Base-by-base conservation (phyloP, 1,140 invertebrate genomes). In the Drosophila micromelanica region DNA sequence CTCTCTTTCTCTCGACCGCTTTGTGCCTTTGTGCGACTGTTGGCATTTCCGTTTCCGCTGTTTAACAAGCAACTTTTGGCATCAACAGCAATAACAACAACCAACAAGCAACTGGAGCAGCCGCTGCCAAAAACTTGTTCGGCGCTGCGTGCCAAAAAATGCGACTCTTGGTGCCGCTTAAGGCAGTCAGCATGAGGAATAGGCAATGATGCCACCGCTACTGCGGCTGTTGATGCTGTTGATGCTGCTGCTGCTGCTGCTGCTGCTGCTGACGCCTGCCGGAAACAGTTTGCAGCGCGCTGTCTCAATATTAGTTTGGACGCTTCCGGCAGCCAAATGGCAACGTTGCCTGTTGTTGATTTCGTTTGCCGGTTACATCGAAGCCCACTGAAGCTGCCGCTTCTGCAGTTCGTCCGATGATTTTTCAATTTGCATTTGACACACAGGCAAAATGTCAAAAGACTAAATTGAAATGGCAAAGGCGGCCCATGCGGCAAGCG, bases 381-480 rank as follows among this genome's bases (percentile, higher is more conserved):
- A 20, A 27, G 35, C 23, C 17, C 27, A 5, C 27, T 27, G 5
- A 27, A 27, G 56, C 48, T 45, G 43, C 65, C 52, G 60, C 27
- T 27, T 38, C 54, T 46, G 37, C 60, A 64, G 55, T 30, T 64
- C 48, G 73, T 76, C 64, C 82, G 75, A 87, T 82, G 82, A 87
- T 87, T 87, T 87, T 87, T 87, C 82, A 87, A 87, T 87, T 87
- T 87, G 82, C 82, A 87, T 87, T 78, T 73, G 82, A 87, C 82
- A 87, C 67, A 87, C 71, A 73, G 78, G 60, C 61, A 62, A 61
- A 68, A 87, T 87, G 82, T 87, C 82, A 87, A 87, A 87, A 87
- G 78, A 82, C 57, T 80, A 87, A 87, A 87, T 87, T 87, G 82
- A 82, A 87, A 87, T 73, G 79, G 82, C 82, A 81, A 67, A 86